phyloP scores from a whole-genome alignment of 2,797 vertebrate species.

The Coregonus suidteri region DNA sequence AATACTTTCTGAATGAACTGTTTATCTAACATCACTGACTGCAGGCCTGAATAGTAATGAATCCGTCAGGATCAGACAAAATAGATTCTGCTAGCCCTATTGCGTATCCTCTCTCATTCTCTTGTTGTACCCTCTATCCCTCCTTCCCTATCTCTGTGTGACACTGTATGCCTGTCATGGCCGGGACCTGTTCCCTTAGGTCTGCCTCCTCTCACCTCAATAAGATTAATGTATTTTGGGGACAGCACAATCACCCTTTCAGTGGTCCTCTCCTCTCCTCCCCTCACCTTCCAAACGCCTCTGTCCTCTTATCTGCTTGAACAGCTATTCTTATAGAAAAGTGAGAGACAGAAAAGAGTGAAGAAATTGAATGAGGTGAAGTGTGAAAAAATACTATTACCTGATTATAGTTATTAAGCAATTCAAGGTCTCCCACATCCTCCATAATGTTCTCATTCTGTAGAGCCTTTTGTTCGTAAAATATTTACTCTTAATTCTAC shows the following conservation, averaged over 20 bases:
- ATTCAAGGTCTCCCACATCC: neutral
- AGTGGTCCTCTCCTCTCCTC: no score
- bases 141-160: neutral
- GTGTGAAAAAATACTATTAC: neutral
- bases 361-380: neutral
- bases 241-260: slow-evolving; percentile 7
- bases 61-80: neutral
- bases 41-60: neutral
- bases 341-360: neutral
- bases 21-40: neutral
- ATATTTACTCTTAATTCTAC: neutral
- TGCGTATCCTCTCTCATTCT: neutral
- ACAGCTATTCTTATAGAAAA: slow-evolving; percentile 8
- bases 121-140: neutral
- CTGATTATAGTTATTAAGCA: neutral
- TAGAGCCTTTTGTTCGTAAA: neutral
- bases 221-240: slow-evolving; percentile 30
- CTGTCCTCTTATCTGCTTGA: neutral
- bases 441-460: neutral
- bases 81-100: neutral
- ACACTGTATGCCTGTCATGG: slow-evolving; percentile 22
- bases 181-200: slow-evolving; percentile 24
- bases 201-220: slow-evolving; percentile 18
- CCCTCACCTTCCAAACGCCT: no score
- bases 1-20: neutral